Conservation (phyloP, 2,113 vertebrate species). For the Engraulis encrasicolus region DNA sequence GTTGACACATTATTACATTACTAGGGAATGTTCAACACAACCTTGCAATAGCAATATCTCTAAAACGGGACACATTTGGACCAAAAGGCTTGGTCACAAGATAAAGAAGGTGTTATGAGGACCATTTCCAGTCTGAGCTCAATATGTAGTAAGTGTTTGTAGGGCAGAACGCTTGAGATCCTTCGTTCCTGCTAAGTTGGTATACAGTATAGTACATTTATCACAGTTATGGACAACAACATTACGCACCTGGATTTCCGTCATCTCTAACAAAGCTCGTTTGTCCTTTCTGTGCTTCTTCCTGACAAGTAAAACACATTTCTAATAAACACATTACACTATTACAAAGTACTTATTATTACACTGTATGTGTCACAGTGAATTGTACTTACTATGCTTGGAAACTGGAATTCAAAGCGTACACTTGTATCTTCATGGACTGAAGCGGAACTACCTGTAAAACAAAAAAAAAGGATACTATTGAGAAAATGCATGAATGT, state of each 20-base stretch:
- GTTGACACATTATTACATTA: too few relatives aligned
- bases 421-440: conserved; percentile 22
- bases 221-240: neutral
- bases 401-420: conserved; percentile 28
- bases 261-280: conserved; percentile 16
- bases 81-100: too few relatives aligned
- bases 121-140: too few relatives aligned
- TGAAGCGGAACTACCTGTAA: conserved; percentile 18
- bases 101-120: too few relatives aligned
- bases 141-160: too few relatives aligned
- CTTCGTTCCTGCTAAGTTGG: too few relatives aligned
- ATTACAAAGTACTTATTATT: neutral
- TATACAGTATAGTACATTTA: neutral
- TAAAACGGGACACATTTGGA: too few relatives aligned
- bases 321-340: neutral
- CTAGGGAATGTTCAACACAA: too few relatives aligned
- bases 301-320: neutral
- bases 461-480: neutral
- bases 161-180: too few relatives aligned
- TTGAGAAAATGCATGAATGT: neutral
- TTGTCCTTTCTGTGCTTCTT: conserved; percentile 27
- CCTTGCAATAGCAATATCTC: too few relatives aligned
- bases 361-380: neutral
- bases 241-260: neutral
- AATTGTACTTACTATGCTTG: conserved; percentile 20